These are phyloP conservation scores for Rhagonycha fulva DNA, from an alignment of 2,888 invertebrate genomes.

Conservation along the genomic window DNA sequence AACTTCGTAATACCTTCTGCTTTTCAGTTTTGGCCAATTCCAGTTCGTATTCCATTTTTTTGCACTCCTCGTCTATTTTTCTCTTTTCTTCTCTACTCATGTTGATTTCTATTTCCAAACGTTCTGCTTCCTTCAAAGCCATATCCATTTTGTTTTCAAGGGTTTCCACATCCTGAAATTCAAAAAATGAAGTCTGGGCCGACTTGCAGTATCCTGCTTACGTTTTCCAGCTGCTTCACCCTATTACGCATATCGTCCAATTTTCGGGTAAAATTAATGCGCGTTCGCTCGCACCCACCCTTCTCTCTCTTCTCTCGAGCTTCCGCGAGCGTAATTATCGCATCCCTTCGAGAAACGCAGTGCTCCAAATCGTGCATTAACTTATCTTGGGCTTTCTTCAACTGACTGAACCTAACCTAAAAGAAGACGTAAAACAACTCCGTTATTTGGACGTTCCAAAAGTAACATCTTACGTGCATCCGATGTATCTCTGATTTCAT, in stretches of 20 bases:
- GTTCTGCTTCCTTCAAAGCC: slow-evolving; percentile 9
- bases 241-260: slow-evolving; percentile 63
- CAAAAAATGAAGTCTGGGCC: not conserved
- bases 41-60: not conserved
- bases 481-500: slow-evolving; percentile 84
- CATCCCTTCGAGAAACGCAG: slow-evolving; percentile 66
- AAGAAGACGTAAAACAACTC: not conserved
- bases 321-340: slow-evolving; percentile 63
- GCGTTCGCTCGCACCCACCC: slow-evolving; percentile 52
- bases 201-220: slow-evolving; percentile 35
- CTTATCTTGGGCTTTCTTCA: slow-evolving; percentile 63
- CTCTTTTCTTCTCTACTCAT: not conserved
- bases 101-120: slow-evolving; percentile 1
- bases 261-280: slow-evolving; percentile 60
- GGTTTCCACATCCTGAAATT: slow-evolving; percentile 18
- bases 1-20: slow-evolving; percentile 6
- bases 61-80: not conserved
- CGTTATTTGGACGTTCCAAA: not conserved
- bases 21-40: slow-evolving; percentile 13
- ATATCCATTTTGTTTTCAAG: slow-evolving; percentile 7
- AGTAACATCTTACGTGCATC: slow-evolving; percentile 67
- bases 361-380: slow-evolving; percentile 67
- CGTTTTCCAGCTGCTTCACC: slow-evolving; percentile 60
- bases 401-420: slow-evolving; percentile 56
- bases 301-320: slow-evolving; percentile 59